Base-by-base conservation (phyloP, 2,797 vertebrate species). In the Melanotaenia parkinsoni region DNA sequence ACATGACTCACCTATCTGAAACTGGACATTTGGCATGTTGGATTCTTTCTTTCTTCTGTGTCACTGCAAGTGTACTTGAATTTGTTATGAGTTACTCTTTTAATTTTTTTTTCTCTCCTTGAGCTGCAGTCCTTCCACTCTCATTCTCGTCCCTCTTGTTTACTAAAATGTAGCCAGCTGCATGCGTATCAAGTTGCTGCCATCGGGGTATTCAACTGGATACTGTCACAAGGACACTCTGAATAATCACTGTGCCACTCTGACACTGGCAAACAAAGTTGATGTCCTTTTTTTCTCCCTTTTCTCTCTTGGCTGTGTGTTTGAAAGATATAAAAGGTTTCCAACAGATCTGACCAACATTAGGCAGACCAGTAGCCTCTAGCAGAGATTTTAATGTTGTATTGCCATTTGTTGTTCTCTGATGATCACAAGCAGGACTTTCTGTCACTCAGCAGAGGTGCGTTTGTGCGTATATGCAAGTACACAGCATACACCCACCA, bases 381-480 rank as follows among this genome's bases (percentile, higher is more conserved):
- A 43, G 72, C 45, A 0, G 30, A 20, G 43, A 43, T 56, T 72
- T 32, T 50, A 58, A 84, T 60, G 61, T 61, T 43, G 26, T 74
- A 69, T 70, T 74, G 63, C 4, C 4, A 2, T 54, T 51, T 70
- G 47, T 69, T 76, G 38, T 74, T 67, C 68, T 43, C 45, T 38
- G 16, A n/a, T 38, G 51, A 51, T 72, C 80, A 86, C 57, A 86
- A 77, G 79, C 37, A 72, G n/a, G 60, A 4, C 30, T 45, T 75
- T 64, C 12, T 57, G n/a, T 20, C 1, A 57, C 45, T 59, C 60
- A 54, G 57, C 26, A 22, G 56, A 40, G 45, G 10, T 66, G 63
- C 33, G 53, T 47, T 47, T 18, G 6, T 47, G 45, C 20, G 2
- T 47, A 2, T n/a, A 50, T 50, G 8, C 45, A 50, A n/a, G 3